phyloP scores from a whole-genome alignment of 2,113 vertebrate species.

The Glaucidium brasilianum region DNA sequence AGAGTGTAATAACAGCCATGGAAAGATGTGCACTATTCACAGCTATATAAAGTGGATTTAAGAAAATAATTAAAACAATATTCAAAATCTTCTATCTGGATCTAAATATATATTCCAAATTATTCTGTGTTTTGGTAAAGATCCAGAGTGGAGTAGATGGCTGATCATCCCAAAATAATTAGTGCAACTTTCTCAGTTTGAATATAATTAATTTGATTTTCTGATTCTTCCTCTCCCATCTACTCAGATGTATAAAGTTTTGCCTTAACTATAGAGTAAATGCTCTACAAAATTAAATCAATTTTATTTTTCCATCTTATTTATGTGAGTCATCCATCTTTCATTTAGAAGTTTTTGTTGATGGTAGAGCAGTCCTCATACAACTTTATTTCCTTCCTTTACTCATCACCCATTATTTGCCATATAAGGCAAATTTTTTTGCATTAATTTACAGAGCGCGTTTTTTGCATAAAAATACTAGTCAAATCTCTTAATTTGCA shows the following conservation, averaged over 20 bases:
- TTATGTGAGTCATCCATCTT: neutral
- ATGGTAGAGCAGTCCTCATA: neutral
- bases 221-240: neutral
- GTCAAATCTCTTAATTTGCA: neutral
- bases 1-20: neutral
- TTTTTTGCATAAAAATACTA: neutral
- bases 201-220: neutral
- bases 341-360: neutral
- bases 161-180: neutral
- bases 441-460: neutral
- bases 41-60: neutral
- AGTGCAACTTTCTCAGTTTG: neutral
- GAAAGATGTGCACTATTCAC: neutral
- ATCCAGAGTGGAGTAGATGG: neutral
- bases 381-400: neutral
- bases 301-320: neutral
- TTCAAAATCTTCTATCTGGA: neutral
- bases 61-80: neutral
- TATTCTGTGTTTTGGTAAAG: neutral
- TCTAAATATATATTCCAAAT: neutral
- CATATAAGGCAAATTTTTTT: neutral
- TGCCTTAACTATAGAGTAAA: neutral
- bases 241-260: neutral
- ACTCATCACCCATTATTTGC: neutral
- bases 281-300: neutral